Evolutionary conservation across 2,888 invertebrate genomes (phyloP).

Genomic region (Andrena bicolor): DNA sequence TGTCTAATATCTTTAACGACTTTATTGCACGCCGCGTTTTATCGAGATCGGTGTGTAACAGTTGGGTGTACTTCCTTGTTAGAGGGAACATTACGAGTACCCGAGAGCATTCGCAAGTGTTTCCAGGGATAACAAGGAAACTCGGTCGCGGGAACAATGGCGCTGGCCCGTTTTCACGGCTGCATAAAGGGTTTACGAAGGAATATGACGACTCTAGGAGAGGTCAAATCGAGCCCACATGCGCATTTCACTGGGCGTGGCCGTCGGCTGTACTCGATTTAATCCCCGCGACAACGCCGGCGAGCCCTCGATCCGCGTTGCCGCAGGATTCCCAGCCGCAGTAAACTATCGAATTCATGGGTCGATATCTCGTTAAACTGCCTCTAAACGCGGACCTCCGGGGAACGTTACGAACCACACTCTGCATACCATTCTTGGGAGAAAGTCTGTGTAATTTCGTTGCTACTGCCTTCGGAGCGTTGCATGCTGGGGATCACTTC

Average conservation of each 20-base stretch:
- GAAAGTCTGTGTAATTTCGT: conserved; percentile 31
- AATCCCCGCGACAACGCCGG: conserved; percentile 56
- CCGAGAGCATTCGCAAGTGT: neutral
- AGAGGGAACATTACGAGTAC: neutral
- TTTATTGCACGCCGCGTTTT: too few species aligned
- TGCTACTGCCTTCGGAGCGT: conserved; percentile 1
- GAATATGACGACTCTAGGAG: conserved; percentile 52
- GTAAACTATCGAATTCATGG: conserved; percentile 57
- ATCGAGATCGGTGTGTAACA: too few species aligned
- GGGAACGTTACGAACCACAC: conserved; percentile 1
- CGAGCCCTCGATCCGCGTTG: conserved; percentile 29
- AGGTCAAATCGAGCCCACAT: conserved; percentile 60
- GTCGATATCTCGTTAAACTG: conserved; percentile 52
- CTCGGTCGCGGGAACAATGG: conserved; percentile 28
- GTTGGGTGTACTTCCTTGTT: neutral
- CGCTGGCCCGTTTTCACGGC: neutral
- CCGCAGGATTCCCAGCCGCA: conserved; percentile 49
- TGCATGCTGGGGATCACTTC: neutral
- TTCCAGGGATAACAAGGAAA: conserved; percentile 11
- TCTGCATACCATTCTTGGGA: conserved; percentile 6
- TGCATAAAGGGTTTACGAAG: conserved; percentile 29
- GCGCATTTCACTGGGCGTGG: conserved; percentile 68
- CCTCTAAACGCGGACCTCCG: conserved; percentile 16
- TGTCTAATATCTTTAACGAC: too few species aligned
- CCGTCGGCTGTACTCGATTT: conserved; percentile 55